Conservation (phyloP, 2,113 vertebrate genomes). For the Gambusia affinis region DNA sequence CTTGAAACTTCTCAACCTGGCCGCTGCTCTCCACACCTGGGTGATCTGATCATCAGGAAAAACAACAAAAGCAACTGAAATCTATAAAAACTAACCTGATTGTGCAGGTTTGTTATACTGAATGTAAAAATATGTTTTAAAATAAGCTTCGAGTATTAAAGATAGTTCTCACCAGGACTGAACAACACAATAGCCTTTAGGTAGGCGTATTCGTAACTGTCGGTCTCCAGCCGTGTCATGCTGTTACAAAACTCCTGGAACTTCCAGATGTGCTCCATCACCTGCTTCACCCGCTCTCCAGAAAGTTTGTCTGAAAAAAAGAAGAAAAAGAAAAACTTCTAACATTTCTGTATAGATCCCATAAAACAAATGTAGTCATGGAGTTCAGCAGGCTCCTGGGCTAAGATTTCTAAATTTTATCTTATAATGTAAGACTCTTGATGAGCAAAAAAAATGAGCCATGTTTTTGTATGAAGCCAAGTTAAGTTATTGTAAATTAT, state of each 20-base stretch:
- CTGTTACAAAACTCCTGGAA: conserved; percentile 99
- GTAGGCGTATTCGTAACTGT: conserved; percentile 97
- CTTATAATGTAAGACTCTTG: neutral
- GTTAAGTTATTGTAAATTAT: too few relatives aligned
- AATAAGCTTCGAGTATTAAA: neutral
- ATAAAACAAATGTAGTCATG: neutral
- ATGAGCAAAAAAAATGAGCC: too few relatives aligned
- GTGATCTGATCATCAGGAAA: conserved; percentile 85
- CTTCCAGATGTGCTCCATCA: conserved; percentile 99
- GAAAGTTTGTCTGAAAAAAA: conserved; percentile 89
- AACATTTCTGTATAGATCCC: neutral
- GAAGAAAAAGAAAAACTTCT: neutral
- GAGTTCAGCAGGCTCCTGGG: neutral
- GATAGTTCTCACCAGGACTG: conserved; percentile 89
- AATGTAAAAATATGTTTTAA: neutral
- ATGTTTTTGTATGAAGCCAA: too few relatives aligned
- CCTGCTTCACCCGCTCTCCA: conserved; percentile 93
- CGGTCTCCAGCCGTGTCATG: conserved; percentile 93
- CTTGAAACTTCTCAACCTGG: conserved; percentile 98
- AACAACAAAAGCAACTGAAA: conserved; percentile 11
- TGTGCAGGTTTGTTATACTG: neutral
- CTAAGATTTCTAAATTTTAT: neutral
- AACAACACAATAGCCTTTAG: conserved; percentile 98
- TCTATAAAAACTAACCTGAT: neutral
- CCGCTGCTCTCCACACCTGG: conserved; percentile 91